phyloP scores from a whole-genome alignment of 2,888 invertebrate species.

The Drosophila monieri region DNA sequence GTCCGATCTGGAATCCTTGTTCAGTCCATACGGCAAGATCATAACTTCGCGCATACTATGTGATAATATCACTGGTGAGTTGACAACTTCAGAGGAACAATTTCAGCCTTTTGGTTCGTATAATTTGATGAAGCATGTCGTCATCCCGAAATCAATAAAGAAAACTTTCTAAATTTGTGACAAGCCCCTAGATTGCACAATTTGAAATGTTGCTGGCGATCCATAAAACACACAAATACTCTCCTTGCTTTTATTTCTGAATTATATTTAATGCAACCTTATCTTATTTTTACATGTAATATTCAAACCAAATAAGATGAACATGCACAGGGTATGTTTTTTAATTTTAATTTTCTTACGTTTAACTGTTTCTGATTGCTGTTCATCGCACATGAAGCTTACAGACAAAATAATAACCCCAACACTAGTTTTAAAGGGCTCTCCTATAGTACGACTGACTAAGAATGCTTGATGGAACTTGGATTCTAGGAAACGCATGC shows the following conservation, averaged over 20 bases:
- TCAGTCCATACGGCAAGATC: slow-evolving; percentile 92
- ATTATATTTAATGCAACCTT: slow-evolving; percentile 45
- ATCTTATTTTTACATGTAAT: slow-evolving; percentile 64
- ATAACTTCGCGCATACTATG: slow-evolving; percentile 94
- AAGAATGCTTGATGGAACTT: not conserved
- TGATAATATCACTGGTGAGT: slow-evolving; percentile 92
- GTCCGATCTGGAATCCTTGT: slow-evolving; percentile 92
- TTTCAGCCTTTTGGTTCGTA: slow-evolving; percentile 1
- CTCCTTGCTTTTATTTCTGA: slow-evolving; percentile 29
- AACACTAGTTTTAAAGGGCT: not conserved
- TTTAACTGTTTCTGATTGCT: slow-evolving; percentile 43
- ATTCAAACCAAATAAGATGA: slow-evolving; percentile 59
- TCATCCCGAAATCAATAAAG: slow-evolving; percentile 6
- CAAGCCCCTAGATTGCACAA: slow-evolving; percentile 21
- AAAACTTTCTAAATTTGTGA: not conserved
- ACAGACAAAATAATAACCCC: not conserved
- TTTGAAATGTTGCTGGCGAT: slow-evolving; percentile 30
- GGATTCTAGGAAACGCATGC: not conserved
- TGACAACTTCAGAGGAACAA: not conserved
- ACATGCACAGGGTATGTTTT: slow-evolving; percentile 71
- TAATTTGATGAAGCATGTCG: slow-evolving; percentile 27
- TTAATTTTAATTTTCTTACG: slow-evolving; percentile 46
- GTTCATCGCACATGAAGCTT: slow-evolving; percentile 23
- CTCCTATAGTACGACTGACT: not conserved
- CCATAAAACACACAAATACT: slow-evolving; percentile 15